These are phyloP conservation scores for Paramacrobiotus metropolitanus DNA, from an alignment of 1,140 invertebrate genomes.

Conservation along the genomic window DNA sequence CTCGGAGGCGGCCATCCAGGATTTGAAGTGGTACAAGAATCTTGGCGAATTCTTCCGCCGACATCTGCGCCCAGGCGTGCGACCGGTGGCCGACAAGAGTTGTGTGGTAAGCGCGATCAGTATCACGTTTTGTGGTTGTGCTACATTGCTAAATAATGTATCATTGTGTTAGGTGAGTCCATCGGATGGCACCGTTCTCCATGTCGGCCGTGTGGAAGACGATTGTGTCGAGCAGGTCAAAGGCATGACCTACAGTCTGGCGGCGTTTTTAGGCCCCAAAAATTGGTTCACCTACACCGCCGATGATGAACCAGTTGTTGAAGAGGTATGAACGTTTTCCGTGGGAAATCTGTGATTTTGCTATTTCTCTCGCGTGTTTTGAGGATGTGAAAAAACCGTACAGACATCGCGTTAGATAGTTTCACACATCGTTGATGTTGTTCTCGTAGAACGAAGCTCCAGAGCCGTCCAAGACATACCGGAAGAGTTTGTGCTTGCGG, in stretches of 20 bases:
- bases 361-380: too few relatives aligned
- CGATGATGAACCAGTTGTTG: slow-evolving; percentile 3
- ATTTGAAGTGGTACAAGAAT: slow-evolving; percentile 50
- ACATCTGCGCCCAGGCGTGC: slow-evolving; percentile 43
- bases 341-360: too few relatives aligned
- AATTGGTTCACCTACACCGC: slow-evolving; percentile 18
- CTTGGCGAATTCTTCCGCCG: slow-evolving; percentile 82
- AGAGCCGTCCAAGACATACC: slow-evolving; percentile 2
- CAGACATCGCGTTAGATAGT: too few relatives aligned
- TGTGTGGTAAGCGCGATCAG: slow-evolving; percentile 43
- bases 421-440: too few relatives aligned
- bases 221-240: slow-evolving; percentile 81
- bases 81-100: slow-evolving; percentile 42
- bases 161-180: slow-evolving; percentile 73
- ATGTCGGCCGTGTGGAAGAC: slow-evolving; percentile 61
- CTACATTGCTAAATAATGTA: too few relatives aligned
- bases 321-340: slow-evolving; percentile 10
- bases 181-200: slow-evolving; percentile 70
- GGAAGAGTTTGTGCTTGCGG: slow-evolving; percentile 8
- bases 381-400: too few relatives aligned
- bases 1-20: slow-evolving; percentile 54
- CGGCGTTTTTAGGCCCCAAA: slow-evolving; percentile 59
- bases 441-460: background rate
- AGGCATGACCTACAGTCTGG: slow-evolving; percentile 74
- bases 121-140: too few relatives aligned